These are phyloP conservation scores for Tipula vernalis DNA, from an alignment of 2,888 invertebrate genomes.

Conservation along the genomic window DNA sequence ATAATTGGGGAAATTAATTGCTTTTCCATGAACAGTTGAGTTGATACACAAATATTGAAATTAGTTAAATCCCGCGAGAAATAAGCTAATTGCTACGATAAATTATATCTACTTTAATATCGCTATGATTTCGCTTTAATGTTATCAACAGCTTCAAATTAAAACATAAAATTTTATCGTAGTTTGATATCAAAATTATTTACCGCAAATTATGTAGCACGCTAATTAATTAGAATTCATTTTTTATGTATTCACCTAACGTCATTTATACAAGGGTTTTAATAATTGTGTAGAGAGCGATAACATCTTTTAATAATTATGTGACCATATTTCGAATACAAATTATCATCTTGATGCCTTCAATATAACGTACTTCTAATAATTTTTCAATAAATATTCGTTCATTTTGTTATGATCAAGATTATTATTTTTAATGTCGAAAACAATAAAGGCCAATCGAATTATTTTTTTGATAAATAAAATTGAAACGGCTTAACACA, in stretches of 20 bases:
- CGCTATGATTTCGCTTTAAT: not conserved
- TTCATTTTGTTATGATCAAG: not conserved
- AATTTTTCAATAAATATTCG: not conserved
- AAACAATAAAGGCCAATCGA: not conserved
- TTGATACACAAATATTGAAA: too few species aligned
- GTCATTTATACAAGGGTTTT: not conserved
- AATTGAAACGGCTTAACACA: not conserved
- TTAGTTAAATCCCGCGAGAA: too few species aligned
- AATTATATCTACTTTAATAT: not conserved
- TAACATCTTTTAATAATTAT: not conserved
- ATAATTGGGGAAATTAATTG: too few species aligned
- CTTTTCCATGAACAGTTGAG: too few species aligned
- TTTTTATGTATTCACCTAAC: not conserved
- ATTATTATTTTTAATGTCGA: not conserved
- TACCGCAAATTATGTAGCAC: not conserved
- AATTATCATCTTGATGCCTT: too few species aligned
- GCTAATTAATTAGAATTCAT: not conserved
- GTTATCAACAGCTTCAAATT: not conserved
- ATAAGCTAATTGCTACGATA: too few species aligned
- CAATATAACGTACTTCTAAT: too few species aligned
- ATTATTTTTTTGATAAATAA: not conserved
- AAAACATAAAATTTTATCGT: not conserved
- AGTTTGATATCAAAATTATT: not conserved
- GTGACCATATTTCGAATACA: too few species aligned
- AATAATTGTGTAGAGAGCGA: not conserved